A percentile compares a stretch with the other conserved stretches of the same genome.
Evolutionary conservation across 2,797 vertebrate genomes (phyloP).

Genomic region (Eulemur albifrons): DNA sequence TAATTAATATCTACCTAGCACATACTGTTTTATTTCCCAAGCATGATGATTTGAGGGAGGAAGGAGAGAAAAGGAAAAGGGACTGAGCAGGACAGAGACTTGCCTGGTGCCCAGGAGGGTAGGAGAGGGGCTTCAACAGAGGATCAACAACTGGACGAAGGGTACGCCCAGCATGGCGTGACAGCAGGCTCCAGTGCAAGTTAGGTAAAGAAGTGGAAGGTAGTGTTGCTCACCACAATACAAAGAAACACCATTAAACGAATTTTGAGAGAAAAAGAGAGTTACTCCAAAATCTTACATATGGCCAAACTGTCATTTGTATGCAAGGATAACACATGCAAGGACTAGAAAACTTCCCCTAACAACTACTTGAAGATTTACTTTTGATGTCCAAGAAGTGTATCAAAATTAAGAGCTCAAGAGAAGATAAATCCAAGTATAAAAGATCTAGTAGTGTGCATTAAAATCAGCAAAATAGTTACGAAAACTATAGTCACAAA

Average conservation of each 20-base stretch:
- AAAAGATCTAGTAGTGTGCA: neutral
- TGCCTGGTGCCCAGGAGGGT: neutral
- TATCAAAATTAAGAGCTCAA: neutral
- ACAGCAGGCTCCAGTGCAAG: too few species aligned
- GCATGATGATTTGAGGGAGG: neutral
- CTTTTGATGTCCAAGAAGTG: neutral
- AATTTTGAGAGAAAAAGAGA: neutral
- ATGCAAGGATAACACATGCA: neutral
- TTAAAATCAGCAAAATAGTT: neutral
- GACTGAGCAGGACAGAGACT: neutral
- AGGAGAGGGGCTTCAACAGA: neutral
- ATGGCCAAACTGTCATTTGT: neutral
- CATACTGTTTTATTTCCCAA: neutral
- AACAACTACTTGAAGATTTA: neutral
- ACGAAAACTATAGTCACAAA: neutral
- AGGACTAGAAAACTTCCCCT: neutral
- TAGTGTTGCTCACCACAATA: neutral
- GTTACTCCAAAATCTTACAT: neutral
- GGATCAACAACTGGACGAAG: neutral
- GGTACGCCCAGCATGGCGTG: neutral
- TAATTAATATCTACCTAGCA: neutral
- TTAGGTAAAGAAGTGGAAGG: neutral
- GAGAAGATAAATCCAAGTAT: neutral
- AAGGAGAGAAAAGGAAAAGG: neutral
- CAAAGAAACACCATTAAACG: neutral